Conservation (phyloP, 2,113 vertebrate species). For the Trachemys scripta region DNA sequence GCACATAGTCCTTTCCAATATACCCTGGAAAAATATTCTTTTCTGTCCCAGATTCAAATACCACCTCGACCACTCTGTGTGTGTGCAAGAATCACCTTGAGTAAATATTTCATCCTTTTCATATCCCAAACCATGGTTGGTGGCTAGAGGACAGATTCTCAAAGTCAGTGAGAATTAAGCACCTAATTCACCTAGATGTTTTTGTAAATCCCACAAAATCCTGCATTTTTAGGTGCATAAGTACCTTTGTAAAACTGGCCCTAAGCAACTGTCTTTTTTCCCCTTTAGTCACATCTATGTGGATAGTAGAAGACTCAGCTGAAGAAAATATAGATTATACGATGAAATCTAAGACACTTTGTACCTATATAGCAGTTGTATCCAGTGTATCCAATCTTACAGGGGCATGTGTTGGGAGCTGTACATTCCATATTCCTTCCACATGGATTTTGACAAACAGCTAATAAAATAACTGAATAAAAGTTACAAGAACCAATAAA, state of each 20-base stretch:
- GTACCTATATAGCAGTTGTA: conserved; percentile 73
- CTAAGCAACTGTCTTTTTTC: not conserved
- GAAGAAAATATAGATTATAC: not conserved
- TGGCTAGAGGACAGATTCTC: not conserved
- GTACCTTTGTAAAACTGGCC: no score
- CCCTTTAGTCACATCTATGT: not conserved
- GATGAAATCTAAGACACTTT: not conserved
- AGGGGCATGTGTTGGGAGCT: conserved; percentile 78
- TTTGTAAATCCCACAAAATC: not conserved
- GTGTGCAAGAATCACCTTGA: not conserved
- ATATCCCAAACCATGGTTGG: no score
- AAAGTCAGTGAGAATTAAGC: not conserved
- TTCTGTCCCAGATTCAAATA: not conserved
- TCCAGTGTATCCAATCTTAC: conserved; percentile 77
- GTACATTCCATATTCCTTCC: conserved; percentile 81
- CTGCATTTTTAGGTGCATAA: not conserved
- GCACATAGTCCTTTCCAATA: not conserved
- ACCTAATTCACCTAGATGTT: not conserved
- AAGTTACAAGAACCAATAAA: not conserved
- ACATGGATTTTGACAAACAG: conserved; percentile 77
- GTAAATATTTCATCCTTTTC: not conserved
- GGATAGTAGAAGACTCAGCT: not conserved
- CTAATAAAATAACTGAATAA: conserved; percentile 44
- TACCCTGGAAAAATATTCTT: not conserved
- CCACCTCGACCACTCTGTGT: not conserved